A percentile compares a stretch with the other conserved stretches of the same genome.
These are phyloP conservation scores for Sylvilagus floridanus DNA, from an alignment of 2,797 vertebrate genomes.

Conservation along the genomic window DNA sequence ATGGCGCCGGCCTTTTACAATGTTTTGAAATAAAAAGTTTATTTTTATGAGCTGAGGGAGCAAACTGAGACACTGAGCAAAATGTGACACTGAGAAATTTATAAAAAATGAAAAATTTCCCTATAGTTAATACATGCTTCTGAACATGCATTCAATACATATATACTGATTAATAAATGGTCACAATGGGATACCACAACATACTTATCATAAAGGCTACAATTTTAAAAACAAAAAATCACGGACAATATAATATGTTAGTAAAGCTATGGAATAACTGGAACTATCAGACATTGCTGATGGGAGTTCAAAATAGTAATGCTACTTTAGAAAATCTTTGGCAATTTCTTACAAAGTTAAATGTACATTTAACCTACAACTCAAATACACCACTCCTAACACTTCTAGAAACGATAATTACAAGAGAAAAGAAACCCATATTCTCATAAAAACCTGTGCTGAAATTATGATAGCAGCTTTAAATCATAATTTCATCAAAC, in stretches of 20 bases:
- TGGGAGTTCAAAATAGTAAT: background rate
- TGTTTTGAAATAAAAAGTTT: background rate
- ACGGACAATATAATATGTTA: background rate
- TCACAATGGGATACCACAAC: background rate
- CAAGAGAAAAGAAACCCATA: background rate
- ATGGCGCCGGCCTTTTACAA: no score
- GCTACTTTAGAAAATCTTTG: background rate
- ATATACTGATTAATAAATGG: background rate
- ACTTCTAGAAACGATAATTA: background rate
- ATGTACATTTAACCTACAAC: background rate
- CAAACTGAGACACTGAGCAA: background rate
- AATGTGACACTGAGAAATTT: background rate
- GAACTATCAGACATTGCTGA: background rate
- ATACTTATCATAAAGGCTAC: background rate
- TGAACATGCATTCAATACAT: background rate
- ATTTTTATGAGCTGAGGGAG: background rate
- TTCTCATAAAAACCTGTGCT: background rate
- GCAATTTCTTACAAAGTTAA: conserved; percentile 27
- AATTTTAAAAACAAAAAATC: background rate
- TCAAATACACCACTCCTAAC: background rate
- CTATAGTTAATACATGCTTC: background rate
- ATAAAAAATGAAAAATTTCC: background rate
- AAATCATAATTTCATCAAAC: background rate
- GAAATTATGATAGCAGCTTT: background rate
- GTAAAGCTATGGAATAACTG: background rate